phyloP scores from a whole-genome alignment of 1,140 invertebrate species.

The Argopecten irradians region DNA sequence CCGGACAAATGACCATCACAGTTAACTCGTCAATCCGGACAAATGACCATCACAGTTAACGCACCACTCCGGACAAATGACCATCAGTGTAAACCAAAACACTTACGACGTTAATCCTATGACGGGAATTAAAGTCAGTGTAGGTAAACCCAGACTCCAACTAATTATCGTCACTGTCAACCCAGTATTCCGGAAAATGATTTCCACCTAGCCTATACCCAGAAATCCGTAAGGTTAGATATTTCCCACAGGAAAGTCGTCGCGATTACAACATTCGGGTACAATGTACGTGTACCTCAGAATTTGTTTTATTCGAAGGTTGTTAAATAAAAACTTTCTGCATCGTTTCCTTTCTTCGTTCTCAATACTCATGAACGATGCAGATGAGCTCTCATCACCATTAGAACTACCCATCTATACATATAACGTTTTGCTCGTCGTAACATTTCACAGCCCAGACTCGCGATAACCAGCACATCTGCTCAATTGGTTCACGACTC shows the following conservation, averaged over 20 bases:
- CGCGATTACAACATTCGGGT: background rate
- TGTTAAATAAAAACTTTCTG: background rate
- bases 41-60: background rate
- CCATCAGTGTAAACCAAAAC: background rate
- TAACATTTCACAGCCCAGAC: too few relatives aligned
- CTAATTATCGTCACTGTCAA: background rate
- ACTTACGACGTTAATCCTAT: too few relatives aligned
- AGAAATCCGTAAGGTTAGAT: background rate
- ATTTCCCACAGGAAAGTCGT: background rate
- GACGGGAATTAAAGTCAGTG: too few relatives aligned
- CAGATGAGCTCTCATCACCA: too few relatives aligned
- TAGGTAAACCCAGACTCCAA: too few relatives aligned
- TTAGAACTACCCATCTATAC: too few relatives aligned
- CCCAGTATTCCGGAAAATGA: background rate
- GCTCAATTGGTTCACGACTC: background rate
- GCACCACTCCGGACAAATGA: background rate
- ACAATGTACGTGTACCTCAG: background rate
- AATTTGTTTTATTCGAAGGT: background rate
- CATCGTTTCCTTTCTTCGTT: background rate
- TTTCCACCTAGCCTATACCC: too few relatives aligned
- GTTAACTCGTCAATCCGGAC: background rate
- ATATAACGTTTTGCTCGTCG: too few relatives aligned
- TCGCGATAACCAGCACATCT: background rate
- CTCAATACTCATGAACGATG: background rate
- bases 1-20: background rate